Evolutionary conservation across 2,797 vertebrate species (phyloP).

Genomic region (Percopsis omiscomaycus): DNA sequence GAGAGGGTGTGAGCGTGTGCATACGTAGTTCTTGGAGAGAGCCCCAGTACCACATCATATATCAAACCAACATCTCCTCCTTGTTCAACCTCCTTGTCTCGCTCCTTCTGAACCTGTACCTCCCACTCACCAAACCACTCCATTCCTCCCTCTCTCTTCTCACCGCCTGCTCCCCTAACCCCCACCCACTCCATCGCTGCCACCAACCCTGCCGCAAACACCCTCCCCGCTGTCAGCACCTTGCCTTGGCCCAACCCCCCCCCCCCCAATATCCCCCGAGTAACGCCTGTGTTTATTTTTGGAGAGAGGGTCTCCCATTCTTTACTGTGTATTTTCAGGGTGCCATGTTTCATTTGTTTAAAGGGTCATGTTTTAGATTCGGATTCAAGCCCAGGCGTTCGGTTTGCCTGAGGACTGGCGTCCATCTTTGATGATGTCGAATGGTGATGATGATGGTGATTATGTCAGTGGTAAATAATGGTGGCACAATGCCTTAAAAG

Average conservation of each 20-base stretch:
- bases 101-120: slow-evolving; percentile 26
- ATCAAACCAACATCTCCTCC: slow-evolving; percentile 24
- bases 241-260: slow-evolving; percentile 18
- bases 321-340: slow-evolving; percentile 54
- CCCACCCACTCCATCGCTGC: slow-evolving; percentile 21
- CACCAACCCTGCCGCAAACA: slow-evolving; percentile 25
- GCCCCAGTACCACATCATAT: slow-evolving; percentile 67
- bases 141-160: neutral
- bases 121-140: slow-evolving; percentile 30
- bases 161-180: slow-evolving; percentile 33
- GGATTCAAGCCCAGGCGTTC: neutral
- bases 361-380: slow-evolving; percentile 37
- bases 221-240: slow-evolving; percentile 64
- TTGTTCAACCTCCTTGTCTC: neutral
- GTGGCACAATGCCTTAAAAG: neutral
- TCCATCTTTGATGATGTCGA: slow-evolving; percentile 17
- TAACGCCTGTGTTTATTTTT: slow-evolving; percentile 68
- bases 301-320: slow-evolving; percentile 43
- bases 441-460: neutral
- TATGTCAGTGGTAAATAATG: neutral
- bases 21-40: slow-evolving; percentile 47
- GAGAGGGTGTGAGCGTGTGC: slow-evolving; percentile 10
- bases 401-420: slow-evolving; percentile 13
- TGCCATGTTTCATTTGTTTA: slow-evolving; percentile 59
- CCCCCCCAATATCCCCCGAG: slow-evolving; percentile 36